Conservation (phyloP, 1,140 invertebrate species). For the Chymomyza costata region DNA sequence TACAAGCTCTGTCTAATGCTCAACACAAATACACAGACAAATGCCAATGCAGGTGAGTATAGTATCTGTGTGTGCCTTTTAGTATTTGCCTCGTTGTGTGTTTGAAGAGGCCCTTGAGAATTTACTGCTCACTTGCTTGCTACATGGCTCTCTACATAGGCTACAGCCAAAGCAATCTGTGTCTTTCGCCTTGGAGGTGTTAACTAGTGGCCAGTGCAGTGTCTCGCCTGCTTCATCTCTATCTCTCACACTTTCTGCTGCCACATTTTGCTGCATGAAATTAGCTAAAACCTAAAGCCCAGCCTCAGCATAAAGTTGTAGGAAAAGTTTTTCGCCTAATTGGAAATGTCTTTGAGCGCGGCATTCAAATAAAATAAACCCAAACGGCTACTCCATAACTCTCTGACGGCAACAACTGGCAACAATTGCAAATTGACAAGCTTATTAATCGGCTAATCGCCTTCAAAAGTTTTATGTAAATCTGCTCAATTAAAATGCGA, state of each 20-base stretch:
- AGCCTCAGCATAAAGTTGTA: background rate
- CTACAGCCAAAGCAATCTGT: slow-evolving; percentile 46
- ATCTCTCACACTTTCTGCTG: slow-evolving; percentile 5
- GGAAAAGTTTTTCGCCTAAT: slow-evolving; percentile 45
- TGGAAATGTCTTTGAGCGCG: slow-evolving; percentile 45
- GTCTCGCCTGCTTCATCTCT: no score
- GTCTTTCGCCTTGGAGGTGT: slow-evolving; percentile 37
- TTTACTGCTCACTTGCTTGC: slow-evolving; percentile 39
- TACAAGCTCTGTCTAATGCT: slow-evolving; percentile 42
- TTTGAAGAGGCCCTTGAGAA: slow-evolving; percentile 62
- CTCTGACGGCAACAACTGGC: slow-evolving; percentile 51
- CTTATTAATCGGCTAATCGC: slow-evolving; percentile 72
- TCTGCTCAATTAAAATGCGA: slow-evolving; percentile 56
- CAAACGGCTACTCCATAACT: slow-evolving; percentile 58
- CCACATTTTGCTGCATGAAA: slow-evolving; percentile 1
- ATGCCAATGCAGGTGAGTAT: slow-evolving; percentile 3
- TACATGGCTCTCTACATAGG: slow-evolving; percentile 2
- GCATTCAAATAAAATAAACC: slow-evolving; percentile 38
- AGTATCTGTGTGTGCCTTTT: slow-evolving; percentile 2
- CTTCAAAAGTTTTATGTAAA: slow-evolving; percentile 66
- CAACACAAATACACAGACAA: slow-evolving; percentile 10
- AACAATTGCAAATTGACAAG: slow-evolving; percentile 72
- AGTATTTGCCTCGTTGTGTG: slow-evolving; percentile 4
- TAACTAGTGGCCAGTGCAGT: slow-evolving; percentile 34
- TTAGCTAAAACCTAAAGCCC: slow-evolving; percentile 14